phyloP scores from a whole-genome alignment of 2,888 invertebrate species.

The Drosophila parthenogenetica region DNA sequence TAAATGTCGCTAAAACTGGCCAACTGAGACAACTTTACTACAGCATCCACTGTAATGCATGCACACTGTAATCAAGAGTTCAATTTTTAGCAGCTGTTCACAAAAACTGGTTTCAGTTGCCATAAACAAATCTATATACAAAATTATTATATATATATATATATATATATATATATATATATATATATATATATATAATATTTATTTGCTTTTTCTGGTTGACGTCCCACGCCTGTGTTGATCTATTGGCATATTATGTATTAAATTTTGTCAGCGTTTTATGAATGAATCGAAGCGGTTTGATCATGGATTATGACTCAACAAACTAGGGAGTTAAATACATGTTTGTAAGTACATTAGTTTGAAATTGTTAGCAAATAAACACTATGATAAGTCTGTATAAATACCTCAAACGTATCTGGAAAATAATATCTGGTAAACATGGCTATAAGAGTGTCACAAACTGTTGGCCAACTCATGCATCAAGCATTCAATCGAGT shows the following conservation, averaged over 20 bases:
- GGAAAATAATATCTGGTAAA: conserved; percentile 33
- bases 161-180: conserved; percentile 1
- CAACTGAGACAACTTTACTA: conserved; percentile 23
- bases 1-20: conserved; percentile 20
- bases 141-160: neutral
- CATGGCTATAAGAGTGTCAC: conserved; percentile 60
- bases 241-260: conserved; percentile 27
- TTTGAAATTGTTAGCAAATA: conserved; percentile 63
- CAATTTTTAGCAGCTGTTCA: conserved; percentile 31
- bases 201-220: conserved; percentile 25
- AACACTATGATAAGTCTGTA: conserved; percentile 47
- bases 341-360: conserved; percentile 42
- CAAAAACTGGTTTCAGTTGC: conserved; percentile 36
- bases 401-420: conserved; percentile 65
- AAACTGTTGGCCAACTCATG: conserved; percentile 62
- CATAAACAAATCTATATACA: conserved; percentile 5
- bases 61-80: conserved; percentile 9
- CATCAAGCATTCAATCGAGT: conserved; percentile 42
- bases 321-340: conserved; percentile 24
- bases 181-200: neutral
- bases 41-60: conserved; percentile 3
- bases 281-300: conserved; percentile 56
- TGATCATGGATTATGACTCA: conserved; percentile 42
- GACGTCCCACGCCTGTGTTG: conserved; percentile 41
- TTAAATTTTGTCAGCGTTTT: conserved; percentile 37